Evolutionary conservation across 2,113 vertebrate species (phyloP), one percentile per base, ranked within the genome.

Genomic region (Paradisaea rubra): DNA sequence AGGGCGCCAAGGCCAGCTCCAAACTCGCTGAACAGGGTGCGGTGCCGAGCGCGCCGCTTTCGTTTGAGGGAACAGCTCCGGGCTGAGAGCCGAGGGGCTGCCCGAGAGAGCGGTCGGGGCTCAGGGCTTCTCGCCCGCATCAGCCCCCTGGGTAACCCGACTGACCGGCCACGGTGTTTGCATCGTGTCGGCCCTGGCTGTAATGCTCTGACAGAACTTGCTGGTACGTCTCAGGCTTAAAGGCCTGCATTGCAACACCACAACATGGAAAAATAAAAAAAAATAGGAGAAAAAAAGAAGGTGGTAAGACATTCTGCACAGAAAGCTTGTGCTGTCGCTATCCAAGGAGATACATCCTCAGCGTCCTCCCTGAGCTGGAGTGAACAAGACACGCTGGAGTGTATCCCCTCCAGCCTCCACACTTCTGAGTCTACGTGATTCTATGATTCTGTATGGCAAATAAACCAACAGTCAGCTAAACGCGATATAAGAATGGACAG

Each of bases 11-110:
- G 16, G 10, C 60, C 79, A 5, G 7, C 54, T 7, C 14, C 1
- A 0, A 21, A 2, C 0, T 0, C 1, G 42, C 27, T 0, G 33
- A 20, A 0, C 1, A 0, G 15, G 18, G 25, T 0, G 68, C 2
- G 0, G 3, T 0, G 37, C 1, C 10, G 2, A 6, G 41, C 30
- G 7, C 6, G 2, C 17, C 2, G 54, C 35, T 7, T 7, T 9
- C 3, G 0, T 3, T 4, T 6, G 1, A 7, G 11, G 0, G 11
- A 9, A 1, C 3, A 2, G 64, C 54, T 11, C 17, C 9, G 3
- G 16, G 24, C 60, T 11, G 18, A 10, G 30, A 18, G 2, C 9
- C 1, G 25, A 15, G 21, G 1, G 21, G 1, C 27, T 6, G n/a
- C 6, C 2, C 5, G 3, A 10, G 7, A 4, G 13, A 21, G 0